Conservation (phyloP, 2,888 invertebrate genomes). For the Trimorus sp. region DNA sequence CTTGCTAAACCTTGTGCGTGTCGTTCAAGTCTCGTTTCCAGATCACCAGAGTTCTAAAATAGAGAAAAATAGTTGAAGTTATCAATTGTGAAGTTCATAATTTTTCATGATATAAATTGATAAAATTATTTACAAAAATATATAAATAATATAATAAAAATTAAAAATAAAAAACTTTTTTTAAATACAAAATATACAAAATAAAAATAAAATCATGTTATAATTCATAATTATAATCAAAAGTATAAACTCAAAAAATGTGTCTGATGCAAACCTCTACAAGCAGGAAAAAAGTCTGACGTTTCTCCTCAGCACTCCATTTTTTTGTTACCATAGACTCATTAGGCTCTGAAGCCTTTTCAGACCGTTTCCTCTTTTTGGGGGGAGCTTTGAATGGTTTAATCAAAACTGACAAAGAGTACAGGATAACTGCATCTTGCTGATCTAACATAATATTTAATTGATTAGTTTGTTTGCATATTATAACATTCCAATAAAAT, state of each 20-base stretch:
- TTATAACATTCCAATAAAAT: too few relatives aligned
- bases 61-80: neutral
- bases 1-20: too few relatives aligned
- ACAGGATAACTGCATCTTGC: conserved; percentile 13
- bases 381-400: conserved; percentile 8
- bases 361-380: neutral
- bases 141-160: too few relatives aligned
- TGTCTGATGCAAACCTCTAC: conserved; percentile 8
- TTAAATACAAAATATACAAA: too few relatives aligned
- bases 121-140: too few relatives aligned
- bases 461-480: too few relatives aligned
- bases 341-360: neutral
- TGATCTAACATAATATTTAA: conserved; percentile 16
- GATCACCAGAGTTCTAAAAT: conserved; percentile 15
- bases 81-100: too few relatives aligned
- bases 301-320: conserved; percentile 14
- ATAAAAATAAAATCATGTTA: too few relatives aligned
- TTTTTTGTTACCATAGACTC: neutral
- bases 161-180: too few relatives aligned
- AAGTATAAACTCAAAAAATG: neutral
- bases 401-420: neutral
- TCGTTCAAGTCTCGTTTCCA: conserved; percentile 9
- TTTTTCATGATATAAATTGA: too few relatives aligned
- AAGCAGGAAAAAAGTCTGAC: conserved; percentile 21
- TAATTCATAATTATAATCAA: too few relatives aligned